Evolutionary conservation across 2,888 invertebrate genomes (phyloP), one percentile per base, ranked within the genome.

Genomic region (Diachrysia chrysitis): DNA sequence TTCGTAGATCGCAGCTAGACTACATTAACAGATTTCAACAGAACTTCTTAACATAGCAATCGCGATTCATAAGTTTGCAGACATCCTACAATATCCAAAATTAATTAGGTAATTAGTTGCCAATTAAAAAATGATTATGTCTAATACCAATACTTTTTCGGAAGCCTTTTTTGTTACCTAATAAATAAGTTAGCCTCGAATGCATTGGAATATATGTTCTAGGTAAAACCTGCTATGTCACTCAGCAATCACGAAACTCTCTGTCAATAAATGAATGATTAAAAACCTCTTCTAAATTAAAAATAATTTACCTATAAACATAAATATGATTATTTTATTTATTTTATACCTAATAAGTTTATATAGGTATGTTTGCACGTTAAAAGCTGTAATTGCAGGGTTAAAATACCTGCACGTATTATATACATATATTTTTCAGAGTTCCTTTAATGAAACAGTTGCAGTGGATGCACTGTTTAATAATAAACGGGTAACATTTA

Each of bases 401-500:
- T 25, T 25, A 25, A 25, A 25, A 29, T 7, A 7, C 9, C 4
- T 9, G 6, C 6, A 29, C 29, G 32, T 32, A 32, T 37, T 37
- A 4, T 4, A 16, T 4, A n/a, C 42, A 1, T 42, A 7, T n/a
- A 42, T 6, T 37, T 63, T 29, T 5, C 17, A 9, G 17, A 59
- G 62, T 29, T 66, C 17, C 9, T 68, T 72, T 77, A 23, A 70
- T 54, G 25, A 57, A 58, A 29, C 56, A 58, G 29, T 58, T 68
- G 60, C 64, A 63, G 63, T 59, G 12, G 61, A 65, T 54, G 53
- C 46, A 51, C 25, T 58, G 60, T 58, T 53, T 76, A 79, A 65
- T 79, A 73, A 77, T 75, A 79, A 62, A 66, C 71, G 25, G 60
- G 35, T 75, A 69, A 72, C 73, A 79, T 81, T 79, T 71, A 77